Evolutionary conservation across 2,113 vertebrate genomes (phyloP), one percentile per base, ranked within the genome.

Genomic region (Platichthys flesus): DNA sequence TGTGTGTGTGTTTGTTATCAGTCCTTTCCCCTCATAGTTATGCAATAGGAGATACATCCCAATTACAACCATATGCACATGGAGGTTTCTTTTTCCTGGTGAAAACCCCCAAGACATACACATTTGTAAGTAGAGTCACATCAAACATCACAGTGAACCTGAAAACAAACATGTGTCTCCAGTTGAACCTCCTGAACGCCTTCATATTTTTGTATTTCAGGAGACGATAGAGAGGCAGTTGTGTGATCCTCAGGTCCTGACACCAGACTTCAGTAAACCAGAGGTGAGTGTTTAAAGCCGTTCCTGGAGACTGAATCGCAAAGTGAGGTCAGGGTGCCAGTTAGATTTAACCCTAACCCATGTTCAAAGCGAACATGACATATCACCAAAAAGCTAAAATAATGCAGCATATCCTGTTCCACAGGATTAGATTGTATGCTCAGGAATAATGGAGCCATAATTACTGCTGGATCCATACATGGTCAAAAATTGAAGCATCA

Each of bases 11-110:
- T 31, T 2, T 86, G 79, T 57, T 78, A 57, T 93, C 89, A 99
- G 98, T 97, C 81, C 75, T 97, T 62, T 97, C 97, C 66, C 95
- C 97, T 23, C 94, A 97, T 87, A 98, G 96, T 87, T 99, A 99
- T 92, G 92, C 95, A 82, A 96, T 99, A 88, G 95, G 95, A 35
- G 94, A 98, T 86, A 98, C 98, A 1, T 95, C 96, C 20, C 85
- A 91, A 7, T 91, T 97, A 85, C 95, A 96, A 78, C 92, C 95
- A 52, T 98, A 98, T 83, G 91, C 95, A 78, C 96, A 99, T 1
- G 98, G 98, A 76, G 98, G 98, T 37, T 96, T 98, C 89, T 96
- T 97, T 86, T 89, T 96, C 52, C 94, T 96, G 89, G 88, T 98
- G 90, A 99, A 98, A 92, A 96, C 88, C 0, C 93, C 96, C 1